Base-by-base conservation (phyloP, 2,888 invertebrate genomes). In the Dexiosoma caninum region DNA sequence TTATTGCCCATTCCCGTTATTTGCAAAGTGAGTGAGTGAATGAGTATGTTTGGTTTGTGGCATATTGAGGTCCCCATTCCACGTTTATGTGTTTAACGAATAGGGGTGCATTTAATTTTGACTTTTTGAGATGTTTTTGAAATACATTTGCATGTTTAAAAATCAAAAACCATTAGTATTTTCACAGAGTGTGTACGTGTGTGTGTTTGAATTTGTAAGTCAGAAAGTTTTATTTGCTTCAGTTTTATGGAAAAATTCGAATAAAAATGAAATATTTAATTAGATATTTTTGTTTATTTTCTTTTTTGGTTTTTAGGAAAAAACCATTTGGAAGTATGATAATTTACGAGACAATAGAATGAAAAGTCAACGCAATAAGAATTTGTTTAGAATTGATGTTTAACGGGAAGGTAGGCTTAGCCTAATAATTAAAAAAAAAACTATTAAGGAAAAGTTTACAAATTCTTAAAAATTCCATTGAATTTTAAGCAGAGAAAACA, bases 81-180 rank as follows among this genome's bases (percentile, higher is more conserved):
- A 2, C 14, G 7, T 59, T 37, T 21, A 7, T 44, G 30, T 53
- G 35, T 57, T 57, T 23, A 8, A n/a, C n/a, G 35, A 35, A 74
- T 82, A 82, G 82, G 84, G 86, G 83, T 85, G 85, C 81, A 81
- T 81, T 67, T 75, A 67, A 75, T 60, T 44, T 75, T 6, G 49
- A 67, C 16, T 49, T 42, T 60, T 30, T 57, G 40, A 53, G 16
- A 46, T 46, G 44, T 14, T 64, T 46, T 60, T 37, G 9, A 69
- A 76, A 60, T 72, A 75, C 60, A 86, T 86, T 86, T 86, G 86
- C 86, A 86, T 86, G 86, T 85, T 86, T 86, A 86, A 86, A 86
- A 86, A 84, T 85, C 82, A 74, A 83, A 83, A 83, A 78, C 77
- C 81, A 76, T 60, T 71, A 66, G 69, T 67, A 74, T 66, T 76